Conservation (phyloP, 2,888 invertebrate species). For the Chesias legatella region DNA sequence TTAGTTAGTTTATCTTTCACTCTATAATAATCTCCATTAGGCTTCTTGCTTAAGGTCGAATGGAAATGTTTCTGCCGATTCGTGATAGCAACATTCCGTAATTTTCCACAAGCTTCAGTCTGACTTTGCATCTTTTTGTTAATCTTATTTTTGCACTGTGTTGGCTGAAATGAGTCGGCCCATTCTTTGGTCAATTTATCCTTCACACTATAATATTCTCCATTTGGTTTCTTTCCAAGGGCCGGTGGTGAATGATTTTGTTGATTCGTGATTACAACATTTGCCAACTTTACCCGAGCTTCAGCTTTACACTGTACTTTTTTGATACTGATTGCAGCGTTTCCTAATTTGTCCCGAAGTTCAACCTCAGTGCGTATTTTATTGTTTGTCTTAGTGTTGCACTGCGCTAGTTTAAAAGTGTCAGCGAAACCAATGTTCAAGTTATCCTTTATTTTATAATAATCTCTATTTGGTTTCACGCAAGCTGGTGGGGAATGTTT, state of each 20-base stretch:
- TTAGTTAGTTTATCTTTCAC: neutral
- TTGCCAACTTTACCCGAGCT: neutral
- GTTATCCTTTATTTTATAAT: no score
- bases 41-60: neutral
- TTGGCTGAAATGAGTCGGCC: no score
- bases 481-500: no score
- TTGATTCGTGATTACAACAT: neutral
- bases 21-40: neutral
- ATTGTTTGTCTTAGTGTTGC: no score
- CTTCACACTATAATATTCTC: neutral
- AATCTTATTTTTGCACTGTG: no score
- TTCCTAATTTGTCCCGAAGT: no score
- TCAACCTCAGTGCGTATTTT: no score
- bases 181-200: no score
- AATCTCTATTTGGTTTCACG: no score
- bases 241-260: neutral
- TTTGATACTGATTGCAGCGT: no score
- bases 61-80: neutral
- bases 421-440: no score
- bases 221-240: neutral
- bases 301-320: neutral
- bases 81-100: neutral
- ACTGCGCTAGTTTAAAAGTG: no score
- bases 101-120: neutral
- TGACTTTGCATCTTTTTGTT: neutral